phyloP scores from a whole-genome alignment of 64 coral and sea anemone species.

The Actinia equina region DNA sequence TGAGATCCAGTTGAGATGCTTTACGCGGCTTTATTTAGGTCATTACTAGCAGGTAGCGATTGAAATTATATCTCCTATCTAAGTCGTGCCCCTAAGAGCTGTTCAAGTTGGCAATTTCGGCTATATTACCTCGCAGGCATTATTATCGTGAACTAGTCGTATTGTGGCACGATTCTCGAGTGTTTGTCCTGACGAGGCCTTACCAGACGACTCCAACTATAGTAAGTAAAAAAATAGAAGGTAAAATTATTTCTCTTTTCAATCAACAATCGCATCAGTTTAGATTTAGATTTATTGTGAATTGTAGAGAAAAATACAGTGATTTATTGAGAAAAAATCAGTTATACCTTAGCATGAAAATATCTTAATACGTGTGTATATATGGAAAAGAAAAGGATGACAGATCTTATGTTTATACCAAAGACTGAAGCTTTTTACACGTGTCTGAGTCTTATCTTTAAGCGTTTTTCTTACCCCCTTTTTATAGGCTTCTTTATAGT shows the following conservation, averaged over 20 bases:
- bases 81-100: background rate
- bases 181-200: background rate
- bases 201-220: background rate
- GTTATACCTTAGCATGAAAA: background rate
- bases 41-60: background rate
- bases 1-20: background rate
- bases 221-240: no score
- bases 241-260: background rate
- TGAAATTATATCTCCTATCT: background rate
- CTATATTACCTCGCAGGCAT: background rate
- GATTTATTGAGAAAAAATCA: background rate
- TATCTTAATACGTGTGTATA: background rate
- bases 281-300: background rate
- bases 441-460: no score
- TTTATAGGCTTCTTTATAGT: no score
- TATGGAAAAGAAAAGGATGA: background rate
- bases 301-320: background rate
- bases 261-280: background rate
- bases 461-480: no score
- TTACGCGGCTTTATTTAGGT: background rate
- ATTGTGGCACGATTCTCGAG: background rate
- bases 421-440: background rate
- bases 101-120: background rate
- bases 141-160: background rate
- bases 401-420: background rate